phyloP scores from a whole-genome alignment of 1,140 invertebrate species.

The Tetramorium alpestre region DNA sequence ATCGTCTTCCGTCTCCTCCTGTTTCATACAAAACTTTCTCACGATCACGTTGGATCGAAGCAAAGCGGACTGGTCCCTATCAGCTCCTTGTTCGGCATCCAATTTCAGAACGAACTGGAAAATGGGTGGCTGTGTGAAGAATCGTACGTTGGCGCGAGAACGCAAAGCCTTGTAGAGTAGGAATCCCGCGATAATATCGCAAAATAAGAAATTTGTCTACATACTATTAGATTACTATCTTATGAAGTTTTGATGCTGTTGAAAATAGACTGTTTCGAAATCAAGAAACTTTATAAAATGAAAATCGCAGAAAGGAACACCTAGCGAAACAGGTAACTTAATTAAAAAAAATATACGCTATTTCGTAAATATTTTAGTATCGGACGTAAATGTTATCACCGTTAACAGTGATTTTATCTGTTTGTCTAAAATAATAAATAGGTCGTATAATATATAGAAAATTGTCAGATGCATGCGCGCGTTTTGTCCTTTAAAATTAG shows the following conservation, averaged over 20 bases:
- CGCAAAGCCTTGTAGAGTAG: background rate
- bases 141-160: background rate
- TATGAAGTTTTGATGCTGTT: background rate
- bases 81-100: conserved; percentile 31
- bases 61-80: background rate
- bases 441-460: background rate
- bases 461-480: background rate
- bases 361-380: background rate
- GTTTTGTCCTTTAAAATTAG: background rate
- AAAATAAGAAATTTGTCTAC: background rate
- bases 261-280: background rate
- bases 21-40: conserved; percentile 19
- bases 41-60: conserved; percentile 50
- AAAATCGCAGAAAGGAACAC: background rate
- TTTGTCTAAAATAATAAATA: background rate
- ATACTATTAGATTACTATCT: background rate
- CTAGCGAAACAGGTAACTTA: background rate
- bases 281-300: background rate
- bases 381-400: background rate
- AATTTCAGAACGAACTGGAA: conserved; percentile 51
- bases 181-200: background rate
- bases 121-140: background rate
- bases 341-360: background rate
- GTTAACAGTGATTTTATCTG: background rate
- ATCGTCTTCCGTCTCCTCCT: background rate